Evolutionary conservation across 2,113 vertebrate species (phyloP), one percentile per base, ranked within the genome.

Genomic region (Eonycteris spelaea): DNA sequence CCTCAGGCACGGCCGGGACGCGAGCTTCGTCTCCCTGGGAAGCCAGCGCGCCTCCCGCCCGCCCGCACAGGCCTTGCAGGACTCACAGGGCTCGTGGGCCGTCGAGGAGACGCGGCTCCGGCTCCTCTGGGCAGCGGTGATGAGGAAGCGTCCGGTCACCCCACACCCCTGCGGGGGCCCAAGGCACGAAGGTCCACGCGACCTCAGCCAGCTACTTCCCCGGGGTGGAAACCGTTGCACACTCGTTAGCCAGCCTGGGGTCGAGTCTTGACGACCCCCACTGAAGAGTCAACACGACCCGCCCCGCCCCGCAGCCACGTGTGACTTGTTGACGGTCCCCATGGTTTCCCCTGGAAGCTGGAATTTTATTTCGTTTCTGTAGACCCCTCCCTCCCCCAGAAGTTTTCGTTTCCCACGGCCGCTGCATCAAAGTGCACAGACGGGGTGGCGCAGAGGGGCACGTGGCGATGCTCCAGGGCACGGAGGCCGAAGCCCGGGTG

Each of bases 1-100:
- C 65, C 86, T 7, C 82, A 71, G 24, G 83, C n/a, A 0, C 9
- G 5, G 86, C 94, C 2, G 5, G 68, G 96, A 94, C 61, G n/a
- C 35, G 8, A 0, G 5, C 2, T 63, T 96, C 51, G 96, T 95
- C 93, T 92, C 53, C 91, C 95, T 83, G 88, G 48, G 97, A 97
- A 96, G 91, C 96, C 5, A 7, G 87, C 26, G n/a, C n/a, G 16
- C 63, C 38, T 1, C 14, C 18, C 83, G 3, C 9, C 74, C 90
- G 57, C 70, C 71, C n/a, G 45, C 22, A 28, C 74, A 83, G 77
- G 5, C 65, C 88, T 57, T 22, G 1, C 0, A 22, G 61, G 96
- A 97, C 67, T 97, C 97, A 53, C 51, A 18, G 51, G 16, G 51
- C 51, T 53, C 43, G 43, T 45, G 43, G 43, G 43, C 43, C 43